Conservation (phyloP, 2,888 invertebrate genomes). For the Plutella xylostella region DNA sequence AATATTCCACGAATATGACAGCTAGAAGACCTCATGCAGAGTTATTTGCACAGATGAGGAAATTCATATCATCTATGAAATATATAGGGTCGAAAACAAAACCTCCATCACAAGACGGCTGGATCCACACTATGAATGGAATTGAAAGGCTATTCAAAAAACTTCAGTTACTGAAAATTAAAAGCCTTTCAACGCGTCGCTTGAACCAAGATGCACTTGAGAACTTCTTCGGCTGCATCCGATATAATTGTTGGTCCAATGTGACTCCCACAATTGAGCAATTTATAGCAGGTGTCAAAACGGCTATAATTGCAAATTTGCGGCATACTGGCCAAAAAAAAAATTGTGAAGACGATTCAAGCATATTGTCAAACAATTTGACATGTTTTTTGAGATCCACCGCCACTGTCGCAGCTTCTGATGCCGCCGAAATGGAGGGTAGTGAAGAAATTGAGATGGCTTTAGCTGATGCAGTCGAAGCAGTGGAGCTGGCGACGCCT, state of each 20-base stretch:
- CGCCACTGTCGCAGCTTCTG: background rate
- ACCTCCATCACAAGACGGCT: constrained; percentile 1
- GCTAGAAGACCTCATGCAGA: background rate
- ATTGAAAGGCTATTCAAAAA: background rate
- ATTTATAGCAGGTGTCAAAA: constrained; percentile 16
- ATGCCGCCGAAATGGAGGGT: background rate
- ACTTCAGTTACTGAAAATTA: background rate
- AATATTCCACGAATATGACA: constrained; percentile 1
- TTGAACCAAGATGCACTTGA: constrained; percentile 17
- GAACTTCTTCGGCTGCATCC: constrained; percentile 16
- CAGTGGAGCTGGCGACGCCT: constrained; percentile 6
- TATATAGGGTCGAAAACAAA: background rate
- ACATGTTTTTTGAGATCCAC: background rate
- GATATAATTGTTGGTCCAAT: constrained; percentile 16
- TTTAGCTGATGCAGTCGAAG: background rate
- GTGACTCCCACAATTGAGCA: constrained; percentile 16
- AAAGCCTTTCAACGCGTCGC: constrained; percentile 11
- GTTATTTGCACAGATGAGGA: background rate
- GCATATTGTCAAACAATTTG: constrained; percentile 4
- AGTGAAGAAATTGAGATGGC: no score
- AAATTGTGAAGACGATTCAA: constrained; percentile 14
- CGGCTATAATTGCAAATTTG: constrained; percentile 11
- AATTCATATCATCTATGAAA: background rate
- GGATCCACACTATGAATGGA: background rate
- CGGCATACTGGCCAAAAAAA: background rate